Base-by-base conservation (phyloP, 2,888 invertebrate genomes). In the Zaprionus bogoriensis region DNA sequence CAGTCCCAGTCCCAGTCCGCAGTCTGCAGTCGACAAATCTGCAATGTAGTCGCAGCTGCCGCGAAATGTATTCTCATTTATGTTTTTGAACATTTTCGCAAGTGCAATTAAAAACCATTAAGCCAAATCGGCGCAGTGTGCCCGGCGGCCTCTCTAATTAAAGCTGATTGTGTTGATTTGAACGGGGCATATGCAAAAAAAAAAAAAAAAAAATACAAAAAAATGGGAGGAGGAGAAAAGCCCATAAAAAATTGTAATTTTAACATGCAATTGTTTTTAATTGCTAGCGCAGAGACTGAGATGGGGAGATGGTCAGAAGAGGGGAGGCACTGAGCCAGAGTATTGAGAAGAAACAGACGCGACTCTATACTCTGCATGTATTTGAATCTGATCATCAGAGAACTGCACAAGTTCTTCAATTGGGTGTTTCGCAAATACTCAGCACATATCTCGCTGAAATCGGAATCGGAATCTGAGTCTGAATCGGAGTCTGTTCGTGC, bases 31-130 rank as follows among this genome's bases (percentile, higher is more conserved):
- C 12, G 10, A 38, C 9, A 27, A 14, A 10, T 12, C 9, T 23
- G 12, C 14, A 5, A 12, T 2, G 23, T 3, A 6, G 5, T 9
- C 22, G 25, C 47, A 39, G 51, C 38, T 23, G 60, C 32, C 22
- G 41, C 22, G 32, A 23, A 19, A 42, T 41, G 22, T 41, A 23
- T 42, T 23, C 20, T 28, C 48, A 54, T 54, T 65, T 54, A 32
- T 54, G 38, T 14, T 41, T 52, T 54, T 47, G 41, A 53, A 46
- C 48, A 61, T 54, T 68, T 75, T 77, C 70, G 63, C 67, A 57
- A 44, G 46, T 70, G 74, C 78, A 77, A 77, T 74, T 77, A 74
- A 77, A 77, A 77, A 77, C 59, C 75, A 77, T 77, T 77, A 77
- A 77, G 70, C 70, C 70, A 77, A 77, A 77, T 77, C 78, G 77